Conservation (phyloP, 1,140 invertebrate species). For the Platorchestia sp. region DNA sequence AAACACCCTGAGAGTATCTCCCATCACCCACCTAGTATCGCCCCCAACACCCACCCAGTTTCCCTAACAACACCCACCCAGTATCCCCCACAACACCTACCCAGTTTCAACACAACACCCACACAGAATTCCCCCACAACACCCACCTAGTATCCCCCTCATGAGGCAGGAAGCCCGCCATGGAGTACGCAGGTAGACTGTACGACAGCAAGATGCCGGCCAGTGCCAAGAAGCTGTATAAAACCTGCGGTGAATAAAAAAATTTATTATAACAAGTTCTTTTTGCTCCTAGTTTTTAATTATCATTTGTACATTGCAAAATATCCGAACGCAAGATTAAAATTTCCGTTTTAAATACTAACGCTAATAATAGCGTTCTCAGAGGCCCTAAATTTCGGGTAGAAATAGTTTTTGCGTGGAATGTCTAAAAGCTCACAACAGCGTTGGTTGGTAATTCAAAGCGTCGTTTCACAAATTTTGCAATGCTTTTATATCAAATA, state of each 20-base stretch:
- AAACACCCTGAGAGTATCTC: no score
- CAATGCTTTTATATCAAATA: no score
- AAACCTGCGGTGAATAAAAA: constrained; percentile 71
- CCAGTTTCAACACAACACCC: constrained; percentile 72
- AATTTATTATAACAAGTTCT: background rate
- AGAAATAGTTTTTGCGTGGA: no score
- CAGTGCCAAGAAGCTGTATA: constrained; percentile 77
- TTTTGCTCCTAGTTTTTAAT: no score
- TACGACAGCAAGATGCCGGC: constrained; percentile 83
- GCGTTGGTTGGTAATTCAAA: no score
- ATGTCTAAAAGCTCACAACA: no score
- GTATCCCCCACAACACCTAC: background rate
- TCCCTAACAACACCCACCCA: constrained; percentile 65
- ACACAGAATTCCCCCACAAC: background rate
- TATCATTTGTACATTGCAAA: no score
- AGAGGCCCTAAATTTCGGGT: no score
- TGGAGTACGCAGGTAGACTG: constrained; percentile 88
- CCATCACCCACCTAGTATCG: background rate
- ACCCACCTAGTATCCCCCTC: constrained; percentile 72
- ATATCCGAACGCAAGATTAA: no score
- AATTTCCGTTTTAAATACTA: no score
- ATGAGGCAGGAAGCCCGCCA: constrained; percentile 81
- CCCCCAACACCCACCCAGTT: background rate
- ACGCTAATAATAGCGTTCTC: no score
- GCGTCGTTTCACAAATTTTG: no score